A percentile compares a stretch with the other conserved stretches of the same genome.
Evolutionary conservation across 2,797 vertebrate species (phyloP).

Genomic region (Peromyscus aztecus): DNA sequence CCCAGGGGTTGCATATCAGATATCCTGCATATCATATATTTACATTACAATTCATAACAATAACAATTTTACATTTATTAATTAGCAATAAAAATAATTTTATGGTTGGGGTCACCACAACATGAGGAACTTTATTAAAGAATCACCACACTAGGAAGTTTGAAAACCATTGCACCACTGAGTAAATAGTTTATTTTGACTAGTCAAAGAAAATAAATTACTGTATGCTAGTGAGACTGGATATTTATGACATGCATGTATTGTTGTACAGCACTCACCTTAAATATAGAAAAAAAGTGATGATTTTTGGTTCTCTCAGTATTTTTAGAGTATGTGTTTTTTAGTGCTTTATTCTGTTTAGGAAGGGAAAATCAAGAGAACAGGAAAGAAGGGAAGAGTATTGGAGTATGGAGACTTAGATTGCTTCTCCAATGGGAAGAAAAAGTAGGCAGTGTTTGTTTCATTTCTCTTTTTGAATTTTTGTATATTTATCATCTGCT

Average conservation of each 20-base stretch:
- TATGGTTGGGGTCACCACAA: too few relatives aligned
- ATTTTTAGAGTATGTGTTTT: neutral
- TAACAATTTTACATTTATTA: neutral
- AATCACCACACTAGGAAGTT: neutral
- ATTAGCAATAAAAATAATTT: neutral
- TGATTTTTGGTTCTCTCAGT: neutral
- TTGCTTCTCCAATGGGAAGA: too few relatives aligned
- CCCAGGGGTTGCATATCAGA: neutral
- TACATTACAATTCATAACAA: neutral
- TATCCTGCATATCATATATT: neutral
- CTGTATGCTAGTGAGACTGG: too few relatives aligned
- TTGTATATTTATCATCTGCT: neutral
- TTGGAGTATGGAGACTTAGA: neutral
- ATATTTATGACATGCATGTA: neutral
- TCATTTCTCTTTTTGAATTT: neutral
- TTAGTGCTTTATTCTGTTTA: neutral
- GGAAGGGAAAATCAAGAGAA: neutral
- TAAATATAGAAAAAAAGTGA: neutral
- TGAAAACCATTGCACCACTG: neutral
- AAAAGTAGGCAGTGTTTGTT: neutral
- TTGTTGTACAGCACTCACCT: neutral
- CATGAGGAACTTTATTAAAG: neutral
- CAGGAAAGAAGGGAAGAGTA: neutral
- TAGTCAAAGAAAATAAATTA: neutral
- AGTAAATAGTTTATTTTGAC: neutral